Percentiles rank a stretch among this genome's conserved stretches.
Evolutionary conservation across 2,888 invertebrate species (phyloP).

Genomic region (Terebella lapidaria): DNA sequence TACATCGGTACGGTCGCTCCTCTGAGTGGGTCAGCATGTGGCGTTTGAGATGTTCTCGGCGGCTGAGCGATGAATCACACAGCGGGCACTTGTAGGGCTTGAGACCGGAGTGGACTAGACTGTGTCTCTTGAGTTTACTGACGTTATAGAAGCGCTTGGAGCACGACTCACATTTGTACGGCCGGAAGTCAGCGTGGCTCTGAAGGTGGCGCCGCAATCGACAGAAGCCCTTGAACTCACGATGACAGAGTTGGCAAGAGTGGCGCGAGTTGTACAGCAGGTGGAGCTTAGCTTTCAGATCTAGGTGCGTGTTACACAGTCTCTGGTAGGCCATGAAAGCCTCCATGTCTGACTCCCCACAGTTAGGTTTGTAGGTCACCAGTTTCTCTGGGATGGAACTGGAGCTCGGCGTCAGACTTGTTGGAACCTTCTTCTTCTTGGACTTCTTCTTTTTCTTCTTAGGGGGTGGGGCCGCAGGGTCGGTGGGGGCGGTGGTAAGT

Average conservation of each 20-base stretch:
- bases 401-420: not conserved
- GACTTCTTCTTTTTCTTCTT: slow-evolving; percentile 1
- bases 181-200: slow-evolving; percentile 25
- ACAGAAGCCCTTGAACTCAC: slow-evolving; percentile 4
- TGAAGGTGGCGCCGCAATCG: slow-evolving; percentile 19
- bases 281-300: slow-evolving; percentile 2
- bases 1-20: slow-evolving; percentile 23
- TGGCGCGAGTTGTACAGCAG: slow-evolving; percentile 2
- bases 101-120: slow-evolving; percentile 22
- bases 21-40: slow-evolving; percentile 26
- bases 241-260: slow-evolving; percentile 1
- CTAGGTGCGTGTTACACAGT: slow-evolving; percentile 2
- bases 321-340: slow-evolving; percentile 2
- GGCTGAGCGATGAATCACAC: slow-evolving; percentile 22
- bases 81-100: slow-evolving; percentile 28
- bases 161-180: slow-evolving; percentile 23
- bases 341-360: not conserved
- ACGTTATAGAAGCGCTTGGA: slow-evolving; percentile 22
- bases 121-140: slow-evolving; percentile 26
- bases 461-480: not conserved
- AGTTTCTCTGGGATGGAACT: not conserved
- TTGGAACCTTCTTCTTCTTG: not conserved
- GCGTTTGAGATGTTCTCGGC: slow-evolving; percentile 25
- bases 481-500: not conserved
- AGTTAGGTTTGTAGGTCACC: not conserved